These are phyloP conservation scores for Rhagonycha lutea DNA, from an alignment of 2,888 invertebrate genomes.

Conservation along the genomic window DNA sequence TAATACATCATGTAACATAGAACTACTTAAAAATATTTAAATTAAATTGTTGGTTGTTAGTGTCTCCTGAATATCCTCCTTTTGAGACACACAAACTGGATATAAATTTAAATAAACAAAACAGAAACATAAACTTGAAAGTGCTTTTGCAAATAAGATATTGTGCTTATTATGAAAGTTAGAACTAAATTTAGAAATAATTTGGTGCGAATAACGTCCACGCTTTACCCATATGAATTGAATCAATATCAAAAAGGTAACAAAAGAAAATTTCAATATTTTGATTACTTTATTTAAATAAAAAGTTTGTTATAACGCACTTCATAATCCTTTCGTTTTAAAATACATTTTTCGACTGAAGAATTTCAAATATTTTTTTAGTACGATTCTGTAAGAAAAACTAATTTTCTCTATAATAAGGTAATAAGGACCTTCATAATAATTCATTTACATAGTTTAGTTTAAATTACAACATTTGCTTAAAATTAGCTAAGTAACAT, in stretches of 20 bases:
- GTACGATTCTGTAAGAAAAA: neutral
- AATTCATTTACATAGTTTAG: neutral
- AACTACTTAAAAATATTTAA: neutral
- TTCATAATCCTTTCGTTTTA: neutral
- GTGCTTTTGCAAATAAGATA: neutral
- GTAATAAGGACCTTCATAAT: too few species aligned
- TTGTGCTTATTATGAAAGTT: neutral
- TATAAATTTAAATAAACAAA: neutral
- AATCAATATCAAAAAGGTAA: neutral
- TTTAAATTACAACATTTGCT: neutral
- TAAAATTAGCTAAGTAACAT: neutral
- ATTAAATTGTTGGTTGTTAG: neutral
- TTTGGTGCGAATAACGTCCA: neutral
- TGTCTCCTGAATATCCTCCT: neutral
- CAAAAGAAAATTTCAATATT: neutral
- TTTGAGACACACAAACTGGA: neutral
- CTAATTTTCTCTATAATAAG: neutral
- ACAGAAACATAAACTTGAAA: neutral
- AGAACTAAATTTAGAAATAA: too few species aligned
- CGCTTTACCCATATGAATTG: neutral
- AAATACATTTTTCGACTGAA: neutral
- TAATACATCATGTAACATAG: neutral
- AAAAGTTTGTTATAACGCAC: neutral
- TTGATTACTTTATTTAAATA: neutral
- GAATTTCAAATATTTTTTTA: neutral